Evolutionary conservation across 2,888 invertebrate species (phyloP).

Genomic region (Thera obeliscata): DNA sequence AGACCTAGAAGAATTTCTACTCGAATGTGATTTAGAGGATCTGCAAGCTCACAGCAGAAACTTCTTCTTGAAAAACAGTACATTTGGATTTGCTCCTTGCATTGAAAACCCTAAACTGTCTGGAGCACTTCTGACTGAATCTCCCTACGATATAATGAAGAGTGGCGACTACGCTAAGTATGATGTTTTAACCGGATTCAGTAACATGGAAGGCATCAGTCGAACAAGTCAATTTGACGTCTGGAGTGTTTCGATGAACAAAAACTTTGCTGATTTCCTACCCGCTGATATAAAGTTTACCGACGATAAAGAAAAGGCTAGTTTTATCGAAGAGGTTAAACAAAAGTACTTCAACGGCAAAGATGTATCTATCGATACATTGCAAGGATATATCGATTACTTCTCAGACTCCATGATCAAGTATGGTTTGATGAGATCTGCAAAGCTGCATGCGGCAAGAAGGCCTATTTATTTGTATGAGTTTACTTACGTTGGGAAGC

Average conservation of each 20-base stretch:
- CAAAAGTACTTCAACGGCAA: conserved; percentile 66
- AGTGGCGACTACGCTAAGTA: conserved; percentile 60
- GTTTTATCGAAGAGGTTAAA: conserved; percentile 56
- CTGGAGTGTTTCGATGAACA: conserved; percentile 73
- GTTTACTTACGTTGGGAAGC: conserved; percentile 69
- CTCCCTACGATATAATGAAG: conserved; percentile 65
- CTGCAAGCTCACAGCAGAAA: conserved; percentile 64
- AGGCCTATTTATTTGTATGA: conserved; percentile 69
- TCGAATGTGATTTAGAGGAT: conserved; percentile 56
- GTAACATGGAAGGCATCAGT: conserved; percentile 78
- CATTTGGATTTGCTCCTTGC: conserved; percentile 76
- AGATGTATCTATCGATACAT: conserved; percentile 55
- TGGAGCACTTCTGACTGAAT: conserved; percentile 68
- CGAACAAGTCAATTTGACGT: conserved; percentile 62
- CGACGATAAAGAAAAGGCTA: conserved; percentile 51
- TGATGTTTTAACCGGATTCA: conserved; percentile 66
- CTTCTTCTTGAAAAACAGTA: conserved; percentile 70
- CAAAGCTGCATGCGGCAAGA: conserved; percentile 59
- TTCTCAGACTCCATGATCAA: conserved; percentile 78
- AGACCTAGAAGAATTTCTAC: conserved; percentile 70
- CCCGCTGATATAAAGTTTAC: conserved; percentile 69
- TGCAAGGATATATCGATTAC: conserved; percentile 68
- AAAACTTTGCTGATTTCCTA: conserved; percentile 67
- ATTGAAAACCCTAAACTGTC: conserved; percentile 64
- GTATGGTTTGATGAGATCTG: conserved; percentile 69